These are phyloP conservation scores for Hoplostethus atlanticus DNA, from an alignment of 2,797 vertebrate genomes.

Conservation along the genomic window DNA sequence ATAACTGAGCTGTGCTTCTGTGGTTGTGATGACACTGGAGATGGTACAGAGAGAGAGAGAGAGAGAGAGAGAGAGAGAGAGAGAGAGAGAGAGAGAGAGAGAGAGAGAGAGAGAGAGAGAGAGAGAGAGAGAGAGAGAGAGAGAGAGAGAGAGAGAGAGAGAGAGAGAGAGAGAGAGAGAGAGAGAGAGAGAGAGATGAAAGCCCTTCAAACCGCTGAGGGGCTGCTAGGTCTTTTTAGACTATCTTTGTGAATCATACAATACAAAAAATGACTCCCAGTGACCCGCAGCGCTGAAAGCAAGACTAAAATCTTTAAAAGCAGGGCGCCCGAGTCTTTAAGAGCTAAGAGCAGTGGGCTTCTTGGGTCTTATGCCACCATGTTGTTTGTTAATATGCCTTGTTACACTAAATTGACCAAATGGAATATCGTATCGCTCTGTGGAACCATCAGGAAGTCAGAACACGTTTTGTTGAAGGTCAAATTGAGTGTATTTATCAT, in stretches of 20 bases:
- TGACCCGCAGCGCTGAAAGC: not conserved
- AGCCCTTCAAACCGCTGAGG: slow-evolving; percentile 17
- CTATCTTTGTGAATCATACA: slow-evolving; percentile 24
- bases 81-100: not conserved
- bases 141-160: not conserved
- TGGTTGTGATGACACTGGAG: not conserved
- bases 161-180: not conserved
- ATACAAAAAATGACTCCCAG: not conserved
- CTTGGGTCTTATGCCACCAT: not conserved
- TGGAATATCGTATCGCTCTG: too few species aligned
- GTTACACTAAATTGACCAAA: too few species aligned
- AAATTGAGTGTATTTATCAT: too few species aligned
- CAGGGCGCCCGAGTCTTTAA: slow-evolving; percentile 7
- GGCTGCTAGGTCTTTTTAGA: slow-evolving; percentile 18
- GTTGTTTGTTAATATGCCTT: not conserved
- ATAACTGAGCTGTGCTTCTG: not conserved
- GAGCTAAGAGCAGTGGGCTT: not conserved
- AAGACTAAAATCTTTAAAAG: slow-evolving; percentile 13
- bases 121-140: not conserved
- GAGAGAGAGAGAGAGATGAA: slow-evolving; percentile 12
- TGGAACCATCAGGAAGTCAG: too few species aligned
- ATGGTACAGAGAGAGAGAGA: not conserved
- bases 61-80: not conserved
- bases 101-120: not conserved
- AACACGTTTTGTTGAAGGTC: too few species aligned